phyloP scores from a whole-genome alignment of 1,140 invertebrate species.

The Sesamia nonagrioides region DNA sequence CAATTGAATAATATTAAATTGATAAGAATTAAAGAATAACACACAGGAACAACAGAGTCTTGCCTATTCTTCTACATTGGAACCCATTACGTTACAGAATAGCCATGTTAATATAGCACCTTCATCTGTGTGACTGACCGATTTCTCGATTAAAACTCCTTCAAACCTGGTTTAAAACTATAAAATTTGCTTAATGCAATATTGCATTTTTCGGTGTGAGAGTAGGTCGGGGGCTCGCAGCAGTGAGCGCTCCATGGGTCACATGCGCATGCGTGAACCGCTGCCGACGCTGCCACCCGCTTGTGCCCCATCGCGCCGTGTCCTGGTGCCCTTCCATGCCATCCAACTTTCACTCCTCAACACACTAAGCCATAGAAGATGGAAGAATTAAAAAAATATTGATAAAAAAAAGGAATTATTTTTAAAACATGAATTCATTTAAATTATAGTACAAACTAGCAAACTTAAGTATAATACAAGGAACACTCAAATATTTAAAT shows the following conservation, averaged over 20 bases:
- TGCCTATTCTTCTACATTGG: too few relatives aligned
- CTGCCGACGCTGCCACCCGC: slow-evolving; percentile 65
- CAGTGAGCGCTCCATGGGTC: slow-evolving; percentile 57
- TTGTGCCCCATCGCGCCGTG: slow-evolving; percentile 63
- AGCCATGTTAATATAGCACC: too few relatives aligned
- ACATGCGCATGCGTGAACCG: slow-evolving; percentile 73
- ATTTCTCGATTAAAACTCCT: too few relatives aligned
- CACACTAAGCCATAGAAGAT: slow-evolving; percentile 46
- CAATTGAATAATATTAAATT: too few relatives aligned
- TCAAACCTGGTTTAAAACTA: too few relatives aligned
- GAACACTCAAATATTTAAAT: too few relatives aligned
- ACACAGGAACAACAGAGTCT: too few relatives aligned
- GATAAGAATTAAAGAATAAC: too few relatives aligned
- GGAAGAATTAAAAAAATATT: slow-evolving; percentile 42
- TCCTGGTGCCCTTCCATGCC: slow-evolving; percentile 80
- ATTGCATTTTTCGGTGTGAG: slow-evolving; percentile 62
- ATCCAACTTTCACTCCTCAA: slow-evolving; percentile 81
- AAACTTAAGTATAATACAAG: too few relatives aligned
- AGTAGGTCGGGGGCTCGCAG: slow-evolving; percentile 30
- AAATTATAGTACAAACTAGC: background rate
- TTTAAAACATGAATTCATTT: background rate
- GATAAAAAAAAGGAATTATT: slow-evolving; percentile 24
- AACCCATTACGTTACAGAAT: too few relatives aligned
- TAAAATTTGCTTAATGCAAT: too few relatives aligned
- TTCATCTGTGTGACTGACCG: too few relatives aligned